These are phyloP conservation scores for Sterrhoptilus dennistouni DNA, from an alignment of 2,113 vertebrate species.

Conservation along the genomic window DNA sequence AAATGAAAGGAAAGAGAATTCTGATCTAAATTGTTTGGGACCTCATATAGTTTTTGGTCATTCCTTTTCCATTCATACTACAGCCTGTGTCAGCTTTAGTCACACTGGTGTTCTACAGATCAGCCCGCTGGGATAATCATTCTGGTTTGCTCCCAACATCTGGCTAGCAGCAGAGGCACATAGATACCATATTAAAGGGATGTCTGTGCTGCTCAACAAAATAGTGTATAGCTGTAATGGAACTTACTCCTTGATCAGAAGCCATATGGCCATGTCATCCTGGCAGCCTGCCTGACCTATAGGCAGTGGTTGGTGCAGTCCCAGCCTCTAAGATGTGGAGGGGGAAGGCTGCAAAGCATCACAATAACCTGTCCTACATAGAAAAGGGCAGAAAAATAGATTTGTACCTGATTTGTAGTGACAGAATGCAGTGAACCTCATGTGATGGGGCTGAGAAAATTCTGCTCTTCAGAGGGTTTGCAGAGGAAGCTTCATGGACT, in stretches of 20 bases:
- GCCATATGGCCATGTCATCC: not conserved
- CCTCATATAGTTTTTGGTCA: not conserved
- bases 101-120: not conserved
- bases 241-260: not conserved
- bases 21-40: not conserved
- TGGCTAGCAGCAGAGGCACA: conserved; percentile 24
- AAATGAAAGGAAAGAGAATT: not conserved
- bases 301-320: not conserved
- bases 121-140: not conserved
- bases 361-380: not conserved
- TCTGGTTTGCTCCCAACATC: not conserved
- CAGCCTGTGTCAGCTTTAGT: not conserved
- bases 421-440: not conserved
- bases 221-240: not conserved
- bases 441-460: not conserved
- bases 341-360: not conserved
- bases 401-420: not conserved
- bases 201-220: conserved; percentile 9
- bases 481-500: not conserved
- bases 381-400: not conserved
- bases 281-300: not conserved
- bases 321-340: not conserved
- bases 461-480: not conserved
- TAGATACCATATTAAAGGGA: not conserved
- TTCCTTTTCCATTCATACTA: not conserved